Percentiles rank a stretch among this genome's conserved stretches.
Evolutionary conservation across 1,140 invertebrate genomes (phyloP).

Genomic region (Drosophila kepulauana): DNA sequence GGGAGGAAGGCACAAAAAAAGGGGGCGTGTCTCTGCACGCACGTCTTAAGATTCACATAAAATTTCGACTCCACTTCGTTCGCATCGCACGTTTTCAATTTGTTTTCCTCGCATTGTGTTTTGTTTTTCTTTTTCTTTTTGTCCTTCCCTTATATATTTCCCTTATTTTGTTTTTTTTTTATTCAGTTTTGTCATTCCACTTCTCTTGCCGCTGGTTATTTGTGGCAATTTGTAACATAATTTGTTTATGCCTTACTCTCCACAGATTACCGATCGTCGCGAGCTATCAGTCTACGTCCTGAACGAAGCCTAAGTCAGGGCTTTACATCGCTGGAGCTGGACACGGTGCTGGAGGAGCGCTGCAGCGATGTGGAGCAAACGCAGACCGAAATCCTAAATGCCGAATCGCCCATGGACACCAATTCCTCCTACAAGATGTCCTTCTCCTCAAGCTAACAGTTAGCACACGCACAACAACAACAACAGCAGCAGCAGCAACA

Average conservation of each 20-base stretch:
- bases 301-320: conserved; percentile 88
- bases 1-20: too few relatives aligned
- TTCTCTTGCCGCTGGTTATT: background rate
- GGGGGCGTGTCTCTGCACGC: background rate
- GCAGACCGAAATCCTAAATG: conserved; percentile 82
- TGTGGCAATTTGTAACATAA: conserved; percentile 6
- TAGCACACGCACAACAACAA: conserved; percentile 57
- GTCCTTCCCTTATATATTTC: background rate
- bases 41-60: conserved; percentile 29
- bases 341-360: conserved; percentile 92
- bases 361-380: conserved; percentile 90
- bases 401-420: conserved; percentile 81
- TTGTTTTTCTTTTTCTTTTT: background rate
- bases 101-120: conserved; percentile 18
- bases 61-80: conserved; percentile 21
- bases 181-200: conserved; percentile 3
- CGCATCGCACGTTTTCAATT: conserved; percentile 57
- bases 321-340: conserved; percentile 91
- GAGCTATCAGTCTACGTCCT: conserved; percentile 89
- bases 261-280: conserved; percentile 86
- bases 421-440: conserved; percentile 81
- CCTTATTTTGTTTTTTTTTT: background rate
- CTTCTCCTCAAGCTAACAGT: conserved; percentile 83
- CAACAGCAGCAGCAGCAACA: conserved; percentile 38
- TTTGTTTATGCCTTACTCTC: background rate